Evolutionary conservation across 1,140 invertebrate species (phyloP).

Genomic region (Himalopsyche phryganea): DNA sequence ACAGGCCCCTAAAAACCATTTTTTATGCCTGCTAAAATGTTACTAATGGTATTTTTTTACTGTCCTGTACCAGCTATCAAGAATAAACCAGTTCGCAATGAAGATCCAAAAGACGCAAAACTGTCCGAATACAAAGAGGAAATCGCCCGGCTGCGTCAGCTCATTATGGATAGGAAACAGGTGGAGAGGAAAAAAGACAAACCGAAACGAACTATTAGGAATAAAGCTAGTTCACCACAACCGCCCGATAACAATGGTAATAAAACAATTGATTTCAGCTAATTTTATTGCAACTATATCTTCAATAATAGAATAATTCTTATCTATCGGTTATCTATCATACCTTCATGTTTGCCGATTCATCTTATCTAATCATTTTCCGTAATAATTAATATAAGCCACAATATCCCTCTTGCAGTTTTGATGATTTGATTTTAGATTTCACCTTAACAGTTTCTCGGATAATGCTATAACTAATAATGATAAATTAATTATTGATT

Average conservation of each 20-base stretch:
- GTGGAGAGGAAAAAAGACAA: conserved; percentile 38
- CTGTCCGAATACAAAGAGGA: conserved; percentile 85
- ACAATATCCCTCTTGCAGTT: too few species aligned
- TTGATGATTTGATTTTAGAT: too few species aligned
- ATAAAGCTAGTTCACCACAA: conserved; percentile 35
- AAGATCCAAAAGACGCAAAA: conserved; percentile 91
- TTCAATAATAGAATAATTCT: neutral
- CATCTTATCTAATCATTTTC: too few species aligned
- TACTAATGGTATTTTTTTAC: too few species aligned
- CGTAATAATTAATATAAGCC: too few species aligned
- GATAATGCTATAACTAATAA: too few species aligned
- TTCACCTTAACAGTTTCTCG: too few species aligned
- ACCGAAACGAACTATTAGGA: conserved; percentile 37
- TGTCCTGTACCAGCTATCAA: conserved; percentile 64
- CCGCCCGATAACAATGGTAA: conserved; percentile 27
- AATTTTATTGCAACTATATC: neutral
- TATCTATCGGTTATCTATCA: too few species aligned
- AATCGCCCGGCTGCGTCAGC: conserved; percentile 64
- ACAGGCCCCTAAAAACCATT: too few species aligned
- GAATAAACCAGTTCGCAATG: conserved; percentile 93
- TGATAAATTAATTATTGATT: too few species aligned
- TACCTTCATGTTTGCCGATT: too few species aligned
- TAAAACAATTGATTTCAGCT: neutral
- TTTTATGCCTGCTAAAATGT: too few species aligned
- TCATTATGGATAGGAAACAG: conserved; percentile 49